phyloP scores from a whole-genome alignment of 1,140 invertebrate species.

The Drosophila melanogaster region Release_6_plus_ISO1_MT NT_033777.3:17095001-17095500 shows the following conservation, averaged over 20 bases:
- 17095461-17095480: constrained; percentile 35
- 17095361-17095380: constrained; percentile 38
- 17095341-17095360: constrained; percentile 22
- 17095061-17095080: constrained; percentile 50
- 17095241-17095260: constrained; percentile 36
- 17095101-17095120: constrained; percentile 78
- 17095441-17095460: constrained; percentile 32
- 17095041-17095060: constrained; percentile 58
- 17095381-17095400: constrained; percentile 40
- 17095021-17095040: constrained; percentile 38
- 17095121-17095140: constrained; percentile 57
- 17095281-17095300: constrained; percentile 34
- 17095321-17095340: constrained; percentile 17
- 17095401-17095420: not conserved
- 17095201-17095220: constrained; percentile 34
- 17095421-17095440: constrained; percentile 41
- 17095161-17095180: constrained; percentile 48
- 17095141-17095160: constrained; percentile 72
- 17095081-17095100: constrained; percentile 49
- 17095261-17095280: constrained; percentile 13
- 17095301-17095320: constrained; percentile 17
- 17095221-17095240: constrained; percentile 75
- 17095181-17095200: constrained; percentile 31
- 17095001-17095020: constrained; percentile 38
- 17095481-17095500: constrained; percentile 70